phyloP scores from a whole-genome alignment of 2,888 invertebrate genomes.

The Philereme transversata region DNA sequence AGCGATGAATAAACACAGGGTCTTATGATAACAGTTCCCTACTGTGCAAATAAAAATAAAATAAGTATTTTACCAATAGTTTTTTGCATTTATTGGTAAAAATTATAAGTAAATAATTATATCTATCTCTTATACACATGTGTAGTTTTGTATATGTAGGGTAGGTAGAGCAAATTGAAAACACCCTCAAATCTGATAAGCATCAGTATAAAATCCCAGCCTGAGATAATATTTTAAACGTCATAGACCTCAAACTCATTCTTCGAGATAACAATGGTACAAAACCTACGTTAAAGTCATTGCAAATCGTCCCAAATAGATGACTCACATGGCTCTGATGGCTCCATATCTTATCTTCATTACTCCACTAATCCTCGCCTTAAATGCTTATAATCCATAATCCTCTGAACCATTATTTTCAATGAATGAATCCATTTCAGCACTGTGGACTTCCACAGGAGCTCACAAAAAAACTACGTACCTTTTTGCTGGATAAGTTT shows the following conservation, averaged over 20 bases:
- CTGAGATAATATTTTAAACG: too few relatives aligned
- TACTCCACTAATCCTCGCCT: slow-evolving; percentile 63
- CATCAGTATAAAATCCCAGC: too few relatives aligned
- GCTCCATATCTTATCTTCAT: slow-evolving; percentile 69
- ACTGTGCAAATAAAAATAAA: too few relatives aligned
- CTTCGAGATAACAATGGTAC: slow-evolving; percentile 30
- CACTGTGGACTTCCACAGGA: slow-evolving; percentile 37
- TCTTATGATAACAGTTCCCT: background rate
- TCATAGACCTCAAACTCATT: slow-evolving; percentile 17
- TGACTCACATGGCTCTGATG: slow-evolving; percentile 45
- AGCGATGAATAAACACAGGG: slow-evolving; percentile 12
- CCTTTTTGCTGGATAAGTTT: slow-evolving; percentile 22
- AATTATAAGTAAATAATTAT: too few relatives aligned
- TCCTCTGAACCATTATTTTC: slow-evolving; percentile 59
- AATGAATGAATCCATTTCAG: slow-evolving; percentile 51
- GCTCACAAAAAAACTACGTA: slow-evolving; percentile 19
- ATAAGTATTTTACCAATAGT: too few relatives aligned
- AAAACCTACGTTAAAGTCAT: slow-evolving; percentile 53
- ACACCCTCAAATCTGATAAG: too few relatives aligned
- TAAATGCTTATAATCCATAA: slow-evolving; percentile 56
- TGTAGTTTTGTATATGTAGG: too few relatives aligned
- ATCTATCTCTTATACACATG: too few relatives aligned
- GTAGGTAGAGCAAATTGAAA: too few relatives aligned
- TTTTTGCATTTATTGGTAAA: too few relatives aligned
- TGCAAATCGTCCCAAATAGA: slow-evolving; percentile 38